Base-by-base conservation (phyloP, 2,888 invertebrate species). In the Parnassius orleans region DNA sequence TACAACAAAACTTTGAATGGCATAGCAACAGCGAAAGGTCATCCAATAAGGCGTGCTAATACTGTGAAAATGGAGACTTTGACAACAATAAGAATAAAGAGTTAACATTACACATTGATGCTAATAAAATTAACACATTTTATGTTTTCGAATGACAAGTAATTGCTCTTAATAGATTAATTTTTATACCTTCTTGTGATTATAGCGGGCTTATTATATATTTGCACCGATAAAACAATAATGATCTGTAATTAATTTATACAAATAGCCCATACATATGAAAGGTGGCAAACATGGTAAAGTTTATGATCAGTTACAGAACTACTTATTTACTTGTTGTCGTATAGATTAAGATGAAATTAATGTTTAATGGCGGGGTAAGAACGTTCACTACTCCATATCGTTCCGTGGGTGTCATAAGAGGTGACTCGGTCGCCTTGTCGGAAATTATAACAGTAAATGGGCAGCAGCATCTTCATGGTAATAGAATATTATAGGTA, bases 21-120 rank as follows among this genome's bases (percentile, higher is more conserved):
- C 66, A 65, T 77, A 68, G 76, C 73, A 79, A 76, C 73, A 76
- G 74, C 74, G 73, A 81, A 82, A 81, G 77, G 74, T 60, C 59
- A 68, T 54, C 72, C 61, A 63, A 66, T 66, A 65, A 33, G 33
- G 7, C 63, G 33, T 33, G 71, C 69, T 80, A 81, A 78, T 77
- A 66, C 72, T 60, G 72, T 73, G 68, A 77, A 79, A 78, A 79
- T 72, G 65, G 67, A 62, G 64, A 74, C 61, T 61, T 72, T 67
- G 73, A 65, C 71, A 67, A 75, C 67, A 73, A 78, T 70, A 65
- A 66, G 65, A 69, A 72, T 60, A 57, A 57, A 54, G 14, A 76
- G 76, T 71, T 66, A 70, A 72, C 51, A 33, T 79, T 65, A 64
- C 79, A 80, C 69, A 48, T 69, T 60, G 43, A 65, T 71, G 79